A percentile compares a stretch with the other conserved stretches of the same genome.
Evolutionary conservation across 2,113 vertebrate species (phyloP).

Genomic region (Pseudolaguvia tuberculata): DNA sequence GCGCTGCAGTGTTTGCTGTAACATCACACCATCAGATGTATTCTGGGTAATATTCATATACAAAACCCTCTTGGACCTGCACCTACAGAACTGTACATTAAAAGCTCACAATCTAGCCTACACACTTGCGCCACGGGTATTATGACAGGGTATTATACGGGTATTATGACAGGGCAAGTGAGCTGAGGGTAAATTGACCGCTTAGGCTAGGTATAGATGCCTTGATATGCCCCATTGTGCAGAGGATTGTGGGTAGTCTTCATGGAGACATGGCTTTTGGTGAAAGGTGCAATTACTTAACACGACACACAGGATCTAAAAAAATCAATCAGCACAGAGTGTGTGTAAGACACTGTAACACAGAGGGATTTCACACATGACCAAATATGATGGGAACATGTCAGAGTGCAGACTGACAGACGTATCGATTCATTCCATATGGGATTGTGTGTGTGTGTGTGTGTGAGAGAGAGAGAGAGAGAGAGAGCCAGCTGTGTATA

Average conservation of each 20-base stretch:
- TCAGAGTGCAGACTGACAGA: constrained; percentile 37
- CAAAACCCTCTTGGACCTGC: too few relatives aligned
- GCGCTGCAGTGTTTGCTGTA: too few relatives aligned
- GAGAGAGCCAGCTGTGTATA: constrained; percentile 14
- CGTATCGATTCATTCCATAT: constrained; percentile 41
- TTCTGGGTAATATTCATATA: too few relatives aligned
- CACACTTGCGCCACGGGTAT: too few relatives aligned
- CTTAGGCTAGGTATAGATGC: not conserved
- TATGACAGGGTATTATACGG: too few relatives aligned
- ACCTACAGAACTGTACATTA: too few relatives aligned
- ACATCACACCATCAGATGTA: too few relatives aligned
- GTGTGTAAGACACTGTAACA: constrained; percentile 23
- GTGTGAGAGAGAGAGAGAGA: constrained; percentile 15
- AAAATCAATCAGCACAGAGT: constrained; percentile 43
- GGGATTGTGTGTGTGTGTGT: constrained; percentile 10
- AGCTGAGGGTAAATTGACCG: not conserved
- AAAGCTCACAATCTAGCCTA: too few relatives aligned
- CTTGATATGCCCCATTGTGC: not conserved
- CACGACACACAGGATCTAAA: constrained; percentile 34
- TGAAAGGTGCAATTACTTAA: constrained; percentile 33
- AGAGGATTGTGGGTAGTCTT: constrained; percentile 6
- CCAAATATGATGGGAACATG: constrained; percentile 36
- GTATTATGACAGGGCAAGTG: too few relatives aligned
- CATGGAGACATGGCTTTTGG: constrained; percentile 12
- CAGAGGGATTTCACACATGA: constrained; percentile 48